Percentiles rank a stretch among this genome's conserved stretches.
These are phyloP conservation scores for Macrostomum cliftonense DNA, from an alignment of 2,888 invertebrate species.

Conservation along the genomic window DNA sequence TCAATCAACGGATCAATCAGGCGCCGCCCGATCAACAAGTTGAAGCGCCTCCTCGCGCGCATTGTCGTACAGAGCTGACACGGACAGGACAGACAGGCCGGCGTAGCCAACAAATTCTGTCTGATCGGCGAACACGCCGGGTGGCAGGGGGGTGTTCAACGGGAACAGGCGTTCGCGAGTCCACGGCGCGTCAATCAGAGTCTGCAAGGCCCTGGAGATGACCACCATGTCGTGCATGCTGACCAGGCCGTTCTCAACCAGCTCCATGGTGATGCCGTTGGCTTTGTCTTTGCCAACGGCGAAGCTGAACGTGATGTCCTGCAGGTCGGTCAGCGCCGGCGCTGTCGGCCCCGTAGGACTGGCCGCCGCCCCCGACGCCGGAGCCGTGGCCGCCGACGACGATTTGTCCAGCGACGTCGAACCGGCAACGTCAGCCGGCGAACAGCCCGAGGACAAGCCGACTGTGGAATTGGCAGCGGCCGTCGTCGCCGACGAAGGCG, in stretches of 20 bases:
- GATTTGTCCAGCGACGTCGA: too few relatives aligned
- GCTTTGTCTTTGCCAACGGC: slow-evolving; percentile 57
- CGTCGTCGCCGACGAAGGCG: too few relatives aligned
- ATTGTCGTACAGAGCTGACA: neutral
- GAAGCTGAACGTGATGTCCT: slow-evolving; percentile 93
- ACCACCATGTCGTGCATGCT: slow-evolving; percentile 71
- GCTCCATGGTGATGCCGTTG: slow-evolving; percentile 76
- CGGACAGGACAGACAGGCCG: neutral
- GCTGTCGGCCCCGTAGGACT: too few relatives aligned
- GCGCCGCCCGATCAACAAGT: too few relatives aligned
- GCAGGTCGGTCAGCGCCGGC: slow-evolving; percentile 51
- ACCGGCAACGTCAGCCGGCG: too few relatives aligned
- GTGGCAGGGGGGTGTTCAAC: neutral
- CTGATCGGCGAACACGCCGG: neutral
- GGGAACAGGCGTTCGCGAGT: neutral
- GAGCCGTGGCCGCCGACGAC: too few relatives aligned
- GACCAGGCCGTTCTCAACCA: slow-evolving; percentile 81
- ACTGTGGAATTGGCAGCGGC: too few relatives aligned
- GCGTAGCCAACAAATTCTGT: neutral
- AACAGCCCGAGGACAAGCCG: too few relatives aligned
- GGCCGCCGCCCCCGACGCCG: too few relatives aligned
- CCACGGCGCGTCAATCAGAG: neutral
- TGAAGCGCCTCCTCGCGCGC: neutral
- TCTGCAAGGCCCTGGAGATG: slow-evolving; percentile 18
- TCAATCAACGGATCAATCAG: too few relatives aligned